Conservation (phyloP, 1,140 invertebrate species). For the Ruditapes philippinarum region DNA sequence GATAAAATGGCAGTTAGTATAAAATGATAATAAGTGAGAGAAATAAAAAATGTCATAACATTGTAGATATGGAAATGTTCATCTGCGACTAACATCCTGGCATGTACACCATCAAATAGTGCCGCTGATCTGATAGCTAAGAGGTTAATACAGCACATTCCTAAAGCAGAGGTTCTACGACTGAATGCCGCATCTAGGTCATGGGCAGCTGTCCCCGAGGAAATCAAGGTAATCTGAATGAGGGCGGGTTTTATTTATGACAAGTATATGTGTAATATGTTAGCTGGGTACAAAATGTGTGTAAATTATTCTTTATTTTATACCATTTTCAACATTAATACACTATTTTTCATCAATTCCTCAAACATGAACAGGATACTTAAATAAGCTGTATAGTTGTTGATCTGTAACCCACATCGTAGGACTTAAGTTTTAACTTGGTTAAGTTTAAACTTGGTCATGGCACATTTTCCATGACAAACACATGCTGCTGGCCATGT, state of each 20-base stretch:
- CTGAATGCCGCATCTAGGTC: slow-evolving; percentile 74
- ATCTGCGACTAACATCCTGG: slow-evolving; percentile 90
- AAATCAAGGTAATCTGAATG: slow-evolving; percentile 71
- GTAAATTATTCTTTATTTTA: neutral
- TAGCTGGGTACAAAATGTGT: neutral
- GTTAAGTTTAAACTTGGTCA: no score
- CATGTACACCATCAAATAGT: slow-evolving; percentile 95
- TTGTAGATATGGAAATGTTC: slow-evolving; percentile 91
- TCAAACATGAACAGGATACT: no score
- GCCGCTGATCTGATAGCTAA: slow-evolving; percentile 91
- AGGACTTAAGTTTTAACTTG: no score
- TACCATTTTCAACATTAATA: no score
- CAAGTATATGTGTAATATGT: neutral
- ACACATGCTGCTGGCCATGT: no score
- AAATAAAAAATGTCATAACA: neutral
- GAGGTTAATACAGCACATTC: slow-evolving; percentile 68
- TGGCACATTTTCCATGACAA: no score
- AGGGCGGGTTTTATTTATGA: neutral
- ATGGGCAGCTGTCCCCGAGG: slow-evolving; percentile 63
- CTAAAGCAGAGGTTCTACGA: slow-evolving; percentile 67
- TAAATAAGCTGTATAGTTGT: no score
- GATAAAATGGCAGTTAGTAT: no score
- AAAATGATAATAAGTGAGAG: no score
- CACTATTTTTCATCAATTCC: no score
- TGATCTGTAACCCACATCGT: no score